phyloP scores from a whole-genome alignment of 2,888 invertebrate species.

The Adineta ricciae region DNA sequence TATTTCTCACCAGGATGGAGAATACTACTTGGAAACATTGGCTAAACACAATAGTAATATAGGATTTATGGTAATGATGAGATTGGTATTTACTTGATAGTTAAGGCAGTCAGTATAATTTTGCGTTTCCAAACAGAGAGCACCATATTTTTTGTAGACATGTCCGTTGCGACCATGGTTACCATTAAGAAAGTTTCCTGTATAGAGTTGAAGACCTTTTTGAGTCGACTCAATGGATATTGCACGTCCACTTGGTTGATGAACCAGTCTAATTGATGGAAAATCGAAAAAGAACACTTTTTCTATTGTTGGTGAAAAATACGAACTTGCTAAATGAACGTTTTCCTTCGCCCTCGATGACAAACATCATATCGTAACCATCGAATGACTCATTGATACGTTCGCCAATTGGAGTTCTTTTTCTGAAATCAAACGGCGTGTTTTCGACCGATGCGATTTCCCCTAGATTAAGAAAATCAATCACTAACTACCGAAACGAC shows the following conservation, averaged over 20 bases:
- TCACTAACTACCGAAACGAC: too few relatives aligned
- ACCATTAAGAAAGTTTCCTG: slow-evolving; percentile 20
- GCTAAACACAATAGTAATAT: neutral
- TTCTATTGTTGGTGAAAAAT: neutral
- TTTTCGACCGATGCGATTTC: neutral
- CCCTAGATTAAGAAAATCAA: too few relatives aligned
- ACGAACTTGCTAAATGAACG: neutral
- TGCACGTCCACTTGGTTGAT: slow-evolving; percentile 17
- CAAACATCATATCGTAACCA: neutral
- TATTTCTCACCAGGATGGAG: neutral
- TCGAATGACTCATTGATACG: neutral
- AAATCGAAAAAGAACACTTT: too few relatives aligned
- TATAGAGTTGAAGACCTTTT: slow-evolving; percentile 24
- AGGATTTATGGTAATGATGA: too few relatives aligned
- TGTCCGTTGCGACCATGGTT: neutral
- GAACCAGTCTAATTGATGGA: neutral
- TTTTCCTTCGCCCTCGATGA: neutral
- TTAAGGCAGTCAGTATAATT: slow-evolving; percentile 26
- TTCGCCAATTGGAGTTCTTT: slow-evolving; percentile 10
- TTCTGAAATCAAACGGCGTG: slow-evolving; percentile 26
- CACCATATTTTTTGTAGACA: slow-evolving; percentile 14
- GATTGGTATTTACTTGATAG: neutral
- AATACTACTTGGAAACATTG: neutral
- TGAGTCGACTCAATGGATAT: slow-evolving; percentile 24
- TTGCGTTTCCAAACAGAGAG: slow-evolving; percentile 26